A percentile compares a stretch with the other conserved stretches of the same genome.
These are phyloP conservation scores for Orchestes rusci DNA, from an alignment of 2,888 invertebrate genomes.

Conservation along the genomic window DNA sequence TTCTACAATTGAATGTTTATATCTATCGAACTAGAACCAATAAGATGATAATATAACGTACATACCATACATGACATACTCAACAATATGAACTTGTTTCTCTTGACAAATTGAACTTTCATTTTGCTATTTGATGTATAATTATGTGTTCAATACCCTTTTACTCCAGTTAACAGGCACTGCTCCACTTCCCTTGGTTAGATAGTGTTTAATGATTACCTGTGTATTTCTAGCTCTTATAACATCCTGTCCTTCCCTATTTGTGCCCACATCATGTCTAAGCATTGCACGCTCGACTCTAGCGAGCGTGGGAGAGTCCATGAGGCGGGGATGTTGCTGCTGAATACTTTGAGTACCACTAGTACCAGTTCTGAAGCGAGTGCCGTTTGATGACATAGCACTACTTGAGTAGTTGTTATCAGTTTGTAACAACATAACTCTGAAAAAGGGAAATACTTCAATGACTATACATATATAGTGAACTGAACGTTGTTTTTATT, in stretches of 20 bases:
- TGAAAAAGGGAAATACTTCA: conserved; percentile 5
- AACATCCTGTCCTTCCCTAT: conserved; percentile 35
- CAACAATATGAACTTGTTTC: too few relatives aligned
- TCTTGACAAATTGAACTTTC: too few relatives aligned
- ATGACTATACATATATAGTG: too few relatives aligned
- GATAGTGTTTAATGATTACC: conserved; percentile 33
- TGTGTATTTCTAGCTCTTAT: conserved; percentile 39
- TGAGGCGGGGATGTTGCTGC: conserved; percentile 42
- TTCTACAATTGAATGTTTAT: too few relatives aligned
- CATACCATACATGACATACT: too few relatives aligned
- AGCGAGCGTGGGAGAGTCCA: conserved; percentile 55
- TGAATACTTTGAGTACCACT: conserved; percentile 11
- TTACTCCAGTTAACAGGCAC: too few relatives aligned
- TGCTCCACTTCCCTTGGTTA: not conserved
- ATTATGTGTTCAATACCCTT: too few relatives aligned
- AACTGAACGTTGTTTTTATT: too few relatives aligned
- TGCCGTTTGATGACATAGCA: conserved; percentile 6
- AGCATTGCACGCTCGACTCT: conserved; percentile 53
- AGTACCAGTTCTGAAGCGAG: conserved; percentile 23
- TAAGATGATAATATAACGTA: too few relatives aligned
- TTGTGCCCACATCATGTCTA: conserved; percentile 45
- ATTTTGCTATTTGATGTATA: too few relatives aligned
- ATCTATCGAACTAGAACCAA: too few relatives aligned
- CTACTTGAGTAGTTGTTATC: conserved; percentile 10
- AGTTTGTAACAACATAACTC: conserved; percentile 19